phyloP scores from a whole-genome alignment of 2,113 vertebrate species.

The Myrmecobius fasciatus region DNA sequence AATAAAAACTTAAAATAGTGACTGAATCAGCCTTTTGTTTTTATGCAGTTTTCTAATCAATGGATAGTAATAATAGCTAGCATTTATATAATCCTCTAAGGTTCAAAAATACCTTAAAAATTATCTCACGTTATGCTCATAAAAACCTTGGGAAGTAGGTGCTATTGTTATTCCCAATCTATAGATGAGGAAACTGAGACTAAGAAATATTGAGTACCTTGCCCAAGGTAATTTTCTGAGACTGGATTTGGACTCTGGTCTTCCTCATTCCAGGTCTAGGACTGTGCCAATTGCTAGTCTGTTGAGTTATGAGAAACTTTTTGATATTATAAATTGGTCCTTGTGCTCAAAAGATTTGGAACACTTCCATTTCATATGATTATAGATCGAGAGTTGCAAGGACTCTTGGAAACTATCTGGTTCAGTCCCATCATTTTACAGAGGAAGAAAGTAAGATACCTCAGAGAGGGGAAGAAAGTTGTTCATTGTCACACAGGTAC shows the following conservation, averaged over 20 bases:
- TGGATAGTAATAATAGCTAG: neutral
- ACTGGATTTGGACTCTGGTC: neutral
- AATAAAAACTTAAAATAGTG: neutral
- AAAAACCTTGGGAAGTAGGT: neutral
- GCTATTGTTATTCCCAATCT: neutral
- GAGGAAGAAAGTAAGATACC: neutral
- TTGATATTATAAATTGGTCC: neutral
- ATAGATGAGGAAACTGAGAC: neutral
- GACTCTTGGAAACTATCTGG: neutral
- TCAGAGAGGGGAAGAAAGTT: neutral
- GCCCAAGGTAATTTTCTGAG: neutral
- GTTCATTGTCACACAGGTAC: neutral
- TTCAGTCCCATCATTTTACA: neutral
- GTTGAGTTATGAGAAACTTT: neutral
- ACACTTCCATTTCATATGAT: neutral
- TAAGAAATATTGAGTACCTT: neutral
- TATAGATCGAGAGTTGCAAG: neutral
- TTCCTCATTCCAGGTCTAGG: neutral
- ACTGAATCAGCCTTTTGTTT: neutral
- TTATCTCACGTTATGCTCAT: neutral
- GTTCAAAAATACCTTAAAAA: neutral
- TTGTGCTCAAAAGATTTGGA: neutral
- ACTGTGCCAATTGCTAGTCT: neutral
- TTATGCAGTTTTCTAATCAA: neutral
- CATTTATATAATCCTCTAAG: neutral